Conservation (phyloP, 1,140 invertebrate species). For the Drosophila eugracilis region DNA sequence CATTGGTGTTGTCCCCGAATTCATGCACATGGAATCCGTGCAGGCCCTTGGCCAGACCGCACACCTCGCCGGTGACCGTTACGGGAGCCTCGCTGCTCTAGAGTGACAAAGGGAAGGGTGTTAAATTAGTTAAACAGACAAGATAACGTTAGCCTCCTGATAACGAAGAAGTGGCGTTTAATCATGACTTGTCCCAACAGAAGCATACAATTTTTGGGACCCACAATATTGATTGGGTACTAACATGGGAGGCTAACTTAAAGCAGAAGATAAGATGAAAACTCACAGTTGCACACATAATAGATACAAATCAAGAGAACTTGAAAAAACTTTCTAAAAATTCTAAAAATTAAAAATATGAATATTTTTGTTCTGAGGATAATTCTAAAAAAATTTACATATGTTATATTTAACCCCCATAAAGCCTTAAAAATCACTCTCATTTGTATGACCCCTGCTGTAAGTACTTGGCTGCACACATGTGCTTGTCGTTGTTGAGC, state of each 20-base stretch:
- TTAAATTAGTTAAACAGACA: background rate
- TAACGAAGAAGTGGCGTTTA: conserved; percentile 34
- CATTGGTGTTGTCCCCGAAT: conserved; percentile 98
- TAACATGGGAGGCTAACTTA: background rate
- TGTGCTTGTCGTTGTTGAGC: conserved; percentile 20
- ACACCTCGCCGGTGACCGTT: conserved; percentile 90
- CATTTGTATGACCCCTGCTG: background rate
- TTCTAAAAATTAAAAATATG: background rate
- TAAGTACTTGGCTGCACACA: conserved; percentile 3
- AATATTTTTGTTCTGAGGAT: background rate
- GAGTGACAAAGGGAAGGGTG: background rate
- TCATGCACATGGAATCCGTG: conserved; percentile 98
- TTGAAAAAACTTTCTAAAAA: no score
- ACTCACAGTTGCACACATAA: background rate
- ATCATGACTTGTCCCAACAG: conserved; percentile 1
- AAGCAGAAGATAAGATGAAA: background rate
- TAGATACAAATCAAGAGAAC: background rate
- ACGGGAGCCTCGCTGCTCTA: conserved; percentile 86
- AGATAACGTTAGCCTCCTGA: conserved; percentile 34
- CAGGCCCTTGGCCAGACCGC: conserved; percentile 88
- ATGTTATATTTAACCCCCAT: background rate
- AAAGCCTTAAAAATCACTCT: no score
- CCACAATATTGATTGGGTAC: background rate
- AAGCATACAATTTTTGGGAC: background rate
- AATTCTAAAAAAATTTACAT: background rate